Percentiles rank a stretch among this genome's conserved stretches.
These are phyloP conservation scores for Helicoverpa armigera DNA, from an alignment of 1,140 invertebrate genomes.

Conservation along the genomic window DNA sequence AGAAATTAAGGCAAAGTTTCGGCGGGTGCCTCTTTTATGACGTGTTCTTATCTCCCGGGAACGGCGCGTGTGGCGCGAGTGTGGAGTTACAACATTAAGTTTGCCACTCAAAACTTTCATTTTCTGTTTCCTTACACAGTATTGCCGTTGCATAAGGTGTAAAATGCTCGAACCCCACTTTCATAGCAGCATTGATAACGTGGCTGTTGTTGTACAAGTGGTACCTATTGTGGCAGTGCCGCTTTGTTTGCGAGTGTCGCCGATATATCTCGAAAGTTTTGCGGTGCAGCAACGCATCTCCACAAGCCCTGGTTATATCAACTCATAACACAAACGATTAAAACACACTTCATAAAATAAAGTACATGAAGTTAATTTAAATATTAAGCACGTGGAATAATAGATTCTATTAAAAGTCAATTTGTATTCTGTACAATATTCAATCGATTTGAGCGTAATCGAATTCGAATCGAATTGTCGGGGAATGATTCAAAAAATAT, in stretches of 20 bases:
- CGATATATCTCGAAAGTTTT: constrained; percentile 82
- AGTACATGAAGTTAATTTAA: background rate
- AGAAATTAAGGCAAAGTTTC: constrained; percentile 77
- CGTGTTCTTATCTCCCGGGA: constrained; percentile 77
- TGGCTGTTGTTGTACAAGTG: constrained; percentile 63
- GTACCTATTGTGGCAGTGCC: constrained; percentile 70
- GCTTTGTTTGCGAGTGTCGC: constrained; percentile 78
- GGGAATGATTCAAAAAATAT: constrained; percentile 34
- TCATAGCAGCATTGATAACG: constrained; percentile 53
- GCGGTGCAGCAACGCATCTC: constrained; percentile 68
- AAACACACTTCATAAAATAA: background rate
- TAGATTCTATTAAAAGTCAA: constrained; percentile 29
- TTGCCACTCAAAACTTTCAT: constrained; percentile 51
- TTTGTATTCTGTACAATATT: constrained; percentile 35
- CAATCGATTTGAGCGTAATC: constrained; percentile 28
- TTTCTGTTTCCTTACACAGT: constrained; percentile 47
- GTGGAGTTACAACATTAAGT: constrained; percentile 54
- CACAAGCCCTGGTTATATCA: constrained; percentile 54
- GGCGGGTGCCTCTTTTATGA: constrained; percentile 76
- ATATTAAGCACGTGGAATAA: constrained; percentile 18
- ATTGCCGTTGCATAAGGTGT: constrained; percentile 59
- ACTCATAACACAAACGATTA: constrained; percentile 50
- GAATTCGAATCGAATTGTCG: constrained; percentile 30
- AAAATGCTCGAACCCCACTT: constrained; percentile 42
- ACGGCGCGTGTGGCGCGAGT: constrained; percentile 64